Evolutionary conservation across 2,888 invertebrate species (phyloP).

Genomic region (Terebella lapidaria): DNA sequence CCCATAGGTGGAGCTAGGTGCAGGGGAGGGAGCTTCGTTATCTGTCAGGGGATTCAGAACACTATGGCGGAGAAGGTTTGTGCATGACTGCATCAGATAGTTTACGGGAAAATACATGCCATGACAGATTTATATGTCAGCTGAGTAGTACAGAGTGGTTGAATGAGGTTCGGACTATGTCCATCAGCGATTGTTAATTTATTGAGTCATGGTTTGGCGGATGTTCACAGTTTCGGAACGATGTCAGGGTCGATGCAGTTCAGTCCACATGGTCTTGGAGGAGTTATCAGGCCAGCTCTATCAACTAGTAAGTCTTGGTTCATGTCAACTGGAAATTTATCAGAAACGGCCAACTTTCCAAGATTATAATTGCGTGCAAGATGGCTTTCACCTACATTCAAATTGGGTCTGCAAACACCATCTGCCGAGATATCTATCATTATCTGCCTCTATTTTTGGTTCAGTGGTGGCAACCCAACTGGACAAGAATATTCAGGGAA

Average conservation of each 20-base stretch:
- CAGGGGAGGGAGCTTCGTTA: constrained; percentile 76
- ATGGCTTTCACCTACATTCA: too few species aligned
- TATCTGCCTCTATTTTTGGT: too few species aligned
- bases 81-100: too few species aligned
- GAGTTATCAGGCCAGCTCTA: constrained; percentile 65
- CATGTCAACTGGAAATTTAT: not conserved
- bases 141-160: too few species aligned
- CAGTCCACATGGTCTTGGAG: constrained; percentile 62
- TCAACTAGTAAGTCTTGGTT: constrained; percentile 62
- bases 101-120: too few species aligned
- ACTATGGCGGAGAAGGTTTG: constrained; percentile 62
- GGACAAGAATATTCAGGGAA: constrained; percentile 81
- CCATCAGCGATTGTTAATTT: too few species aligned
- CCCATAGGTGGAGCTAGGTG: constrained; percentile 64
- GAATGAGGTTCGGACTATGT: too few species aligned
- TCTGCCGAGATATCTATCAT: too few species aligned
- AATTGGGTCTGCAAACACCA: too few species aligned
- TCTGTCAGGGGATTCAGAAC: constrained; percentile 76
- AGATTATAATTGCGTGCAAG: not conserved
- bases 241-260: constrained; percentile 73
- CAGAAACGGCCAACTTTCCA: not conserved
- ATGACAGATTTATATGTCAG: too few species aligned
- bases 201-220: too few species aligned
- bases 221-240: constrained; percentile 61
- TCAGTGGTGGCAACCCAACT: constrained; percentile 70